A percentile compares a stretch with the other conserved stretches of the same genome.
Evolutionary conservation across 2,113 vertebrate species (phyloP).

Genomic region (Pedionomus torquatus): DNA sequence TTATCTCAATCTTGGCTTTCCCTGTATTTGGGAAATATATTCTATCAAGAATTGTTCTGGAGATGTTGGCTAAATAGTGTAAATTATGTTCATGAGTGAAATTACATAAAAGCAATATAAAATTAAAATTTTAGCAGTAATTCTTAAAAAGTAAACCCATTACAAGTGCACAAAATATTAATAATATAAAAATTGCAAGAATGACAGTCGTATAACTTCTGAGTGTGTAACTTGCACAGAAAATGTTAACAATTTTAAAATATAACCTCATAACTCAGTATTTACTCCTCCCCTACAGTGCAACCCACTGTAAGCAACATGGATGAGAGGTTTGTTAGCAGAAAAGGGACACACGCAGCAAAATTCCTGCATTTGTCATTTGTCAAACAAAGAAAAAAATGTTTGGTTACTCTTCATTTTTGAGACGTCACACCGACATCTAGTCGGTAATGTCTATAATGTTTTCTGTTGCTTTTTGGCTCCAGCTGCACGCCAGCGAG

Average conservation of each 20-base stretch:
- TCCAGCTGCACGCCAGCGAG: rapidly evolving
- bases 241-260: neutral
- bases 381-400: neutral
- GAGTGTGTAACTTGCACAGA: too few relatives aligned
- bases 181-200: neutral
- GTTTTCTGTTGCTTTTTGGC: rapidly evolving
- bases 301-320: neutral
- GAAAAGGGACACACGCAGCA: rapidly evolving
- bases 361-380: neutral
- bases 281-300: neutral
- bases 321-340: rapidly evolving
- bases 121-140: rapidly evolving
- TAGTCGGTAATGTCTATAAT: too few relatives aligned
- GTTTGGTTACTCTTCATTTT: too few relatives aligned
- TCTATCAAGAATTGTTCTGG: neutral
- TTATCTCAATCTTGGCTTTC: rapidly evolving
- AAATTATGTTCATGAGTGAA: neutral
- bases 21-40: neutral
- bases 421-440: too few relatives aligned
- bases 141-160: rapidly evolving
- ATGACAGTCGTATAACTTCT: rapidly evolving
- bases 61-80: neutral
- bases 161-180: neutral
- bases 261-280: rapidly evolving
- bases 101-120: neutral